phyloP scores from a whole-genome alignment of 1,140 invertebrate species.

The Lysiphlebus fabarum region DNA sequence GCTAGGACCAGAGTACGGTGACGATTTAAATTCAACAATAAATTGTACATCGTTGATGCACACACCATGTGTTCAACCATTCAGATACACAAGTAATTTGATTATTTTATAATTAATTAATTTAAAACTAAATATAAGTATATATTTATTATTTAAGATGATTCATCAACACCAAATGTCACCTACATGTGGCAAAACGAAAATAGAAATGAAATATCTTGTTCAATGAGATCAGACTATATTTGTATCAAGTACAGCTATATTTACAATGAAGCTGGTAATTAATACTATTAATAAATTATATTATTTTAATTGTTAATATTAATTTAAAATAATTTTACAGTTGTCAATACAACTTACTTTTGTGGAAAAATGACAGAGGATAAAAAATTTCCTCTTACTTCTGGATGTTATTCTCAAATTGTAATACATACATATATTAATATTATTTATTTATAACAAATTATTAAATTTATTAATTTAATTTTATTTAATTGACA shows the following conservation, averaged over 20 bases:
- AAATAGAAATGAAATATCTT: conserved; percentile 9
- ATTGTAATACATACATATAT: conserved; percentile 26
- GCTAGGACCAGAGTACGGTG: conserved; percentile 19
- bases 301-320: conserved; percentile 11
- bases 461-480: conserved; percentile 1
- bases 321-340: conserved; percentile 16
- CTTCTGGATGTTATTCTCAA: conserved; percentile 33
- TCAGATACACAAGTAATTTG: conserved; percentile 24
- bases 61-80: conserved; percentile 31
- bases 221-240: conserved; percentile 16
- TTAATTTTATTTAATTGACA: conserved; percentile 27
- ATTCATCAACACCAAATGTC: conserved; percentile 27
- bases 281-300: conserved; percentile 16
- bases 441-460: conserved; percentile 15
- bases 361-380: conserved; percentile 39
- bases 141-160: conserved; percentile 17
- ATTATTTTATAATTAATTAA: conserved; percentile 3
- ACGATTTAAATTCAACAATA: neutral
- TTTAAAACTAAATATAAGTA: neutral
- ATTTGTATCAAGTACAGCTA: conserved; percentile 38
- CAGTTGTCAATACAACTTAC: conserved; percentile 32
- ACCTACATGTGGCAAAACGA: conserved; percentile 22
- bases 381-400: conserved; percentile 24
- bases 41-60: conserved; percentile 15
- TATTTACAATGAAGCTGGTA: conserved; percentile 31